A percentile compares a stretch with the other conserved stretches of the same genome.
These are phyloP conservation scores for Orchesellides sinensis DNA, from an alignment of 2,888 invertebrate genomes.

Conservation along the genomic window DNA sequence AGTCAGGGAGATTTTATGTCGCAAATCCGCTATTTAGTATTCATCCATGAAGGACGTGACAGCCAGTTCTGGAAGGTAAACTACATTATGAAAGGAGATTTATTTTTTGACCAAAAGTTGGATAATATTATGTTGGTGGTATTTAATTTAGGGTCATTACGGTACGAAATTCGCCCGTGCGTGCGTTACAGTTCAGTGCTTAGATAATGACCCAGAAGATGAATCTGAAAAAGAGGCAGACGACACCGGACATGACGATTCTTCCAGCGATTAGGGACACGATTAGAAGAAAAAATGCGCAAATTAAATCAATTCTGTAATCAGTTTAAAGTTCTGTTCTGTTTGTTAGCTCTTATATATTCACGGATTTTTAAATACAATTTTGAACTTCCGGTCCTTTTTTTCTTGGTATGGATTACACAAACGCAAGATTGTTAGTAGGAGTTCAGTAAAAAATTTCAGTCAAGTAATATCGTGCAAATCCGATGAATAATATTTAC, in stretches of 20 bases:
- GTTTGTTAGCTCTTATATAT: neutral
- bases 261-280: constrained; percentile 22
- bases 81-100: no score
- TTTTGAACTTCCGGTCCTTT: no score
- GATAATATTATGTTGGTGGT: no score
- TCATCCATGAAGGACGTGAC: constrained; percentile 57
- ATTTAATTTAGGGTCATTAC: no score
- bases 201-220: constrained; percentile 32
- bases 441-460: no score
- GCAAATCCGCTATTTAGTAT: constrained; percentile 56
- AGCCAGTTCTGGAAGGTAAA: constrained; percentile 56
- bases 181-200: constrained; percentile 26
- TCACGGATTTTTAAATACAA: neutral
- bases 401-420: no score
- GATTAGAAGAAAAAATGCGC: constrained; percentile 9
- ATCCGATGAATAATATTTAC: no score
- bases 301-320: constrained; percentile 4
- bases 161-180: constrained; percentile 66
- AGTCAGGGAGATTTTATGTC: constrained; percentile 47
- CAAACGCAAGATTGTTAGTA: no score
- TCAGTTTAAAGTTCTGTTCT: neutral
- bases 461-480: no score
- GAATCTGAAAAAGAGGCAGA: constrained; percentile 33
- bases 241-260: constrained; percentile 35
- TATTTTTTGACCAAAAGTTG: no score